Evolutionary conservation across 1,140 invertebrate genomes (phyloP).

Genomic region (Harlomillsia oculata): DNA sequence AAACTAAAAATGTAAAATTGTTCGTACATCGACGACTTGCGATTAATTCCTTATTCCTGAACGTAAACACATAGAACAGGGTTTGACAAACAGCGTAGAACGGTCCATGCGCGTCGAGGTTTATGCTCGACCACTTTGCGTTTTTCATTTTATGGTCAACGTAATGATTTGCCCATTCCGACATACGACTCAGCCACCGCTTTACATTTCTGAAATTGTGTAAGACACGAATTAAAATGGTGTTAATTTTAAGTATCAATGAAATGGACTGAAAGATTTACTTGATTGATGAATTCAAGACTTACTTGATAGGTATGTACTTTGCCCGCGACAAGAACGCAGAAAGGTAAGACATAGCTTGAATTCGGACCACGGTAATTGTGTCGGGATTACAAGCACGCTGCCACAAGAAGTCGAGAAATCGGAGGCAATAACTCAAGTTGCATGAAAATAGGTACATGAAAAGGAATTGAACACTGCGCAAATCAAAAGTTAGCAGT

Average conservation of each 20-base stretch:
- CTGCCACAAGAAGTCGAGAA: conserved; percentile 56
- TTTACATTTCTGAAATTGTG: conserved; percentile 48
- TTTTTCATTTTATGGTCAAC: conserved; percentile 44
- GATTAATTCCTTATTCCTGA: conserved; percentile 73
- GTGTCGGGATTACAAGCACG: conserved; percentile 58
- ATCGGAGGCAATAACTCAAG: conserved; percentile 10
- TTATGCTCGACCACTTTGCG: conserved; percentile 42
- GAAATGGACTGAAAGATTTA: not conserved
- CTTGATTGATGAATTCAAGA: conserved; percentile 21
- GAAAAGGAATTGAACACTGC: conserved; percentile 68
- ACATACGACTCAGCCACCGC: conserved; percentile 53
- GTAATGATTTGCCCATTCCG: conserved; percentile 64
- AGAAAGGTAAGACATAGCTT: conserved; percentile 60
- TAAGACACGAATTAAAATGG: not conserved
- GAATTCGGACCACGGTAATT: conserved; percentile 55
- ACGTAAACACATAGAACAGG: conserved; percentile 80
- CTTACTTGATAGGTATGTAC: conserved; percentile 57
- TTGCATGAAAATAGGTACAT: conserved; percentile 64
- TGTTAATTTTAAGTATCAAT: not conserved
- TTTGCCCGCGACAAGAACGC: conserved; percentile 62
- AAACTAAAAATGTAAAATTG: conserved; percentile 8
- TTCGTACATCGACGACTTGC: conserved; percentile 60
- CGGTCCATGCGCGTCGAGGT: conserved; percentile 59
- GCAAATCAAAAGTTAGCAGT: conserved; percentile 58
- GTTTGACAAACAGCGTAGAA: conserved; percentile 85